Conservation (phyloP, 1,140 invertebrate species). For the Camponotus pennsylvanicus region DNA sequence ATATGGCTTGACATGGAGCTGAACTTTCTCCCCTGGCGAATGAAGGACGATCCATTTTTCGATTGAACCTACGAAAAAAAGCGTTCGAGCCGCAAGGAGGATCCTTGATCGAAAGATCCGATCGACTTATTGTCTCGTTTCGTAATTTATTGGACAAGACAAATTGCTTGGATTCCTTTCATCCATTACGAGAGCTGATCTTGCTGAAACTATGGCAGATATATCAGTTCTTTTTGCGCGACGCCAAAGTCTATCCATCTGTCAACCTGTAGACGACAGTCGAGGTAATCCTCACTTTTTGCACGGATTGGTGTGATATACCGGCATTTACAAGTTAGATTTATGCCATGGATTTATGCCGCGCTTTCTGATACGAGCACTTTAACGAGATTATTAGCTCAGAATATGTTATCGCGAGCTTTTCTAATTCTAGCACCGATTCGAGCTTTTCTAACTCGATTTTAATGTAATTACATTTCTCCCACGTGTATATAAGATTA, state of each 20-base stretch:
- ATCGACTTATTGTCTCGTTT: constrained; percentile 16
- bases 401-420: neutral
- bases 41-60: constrained; percentile 10
- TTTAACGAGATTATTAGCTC: constrained; percentile 1
- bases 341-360: constrained; percentile 18
- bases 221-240: constrained; percentile 14
- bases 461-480: neutral
- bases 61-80: neutral
- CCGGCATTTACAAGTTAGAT: constrained; percentile 23
- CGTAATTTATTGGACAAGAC: constrained; percentile 35
- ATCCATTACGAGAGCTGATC: neutral
- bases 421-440: neutral
- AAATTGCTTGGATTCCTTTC: constrained; percentile 2
- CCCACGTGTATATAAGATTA: neutral
- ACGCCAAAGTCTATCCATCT: constrained; percentile 5
- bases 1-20: neutral
- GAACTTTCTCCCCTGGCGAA: constrained; percentile 5
- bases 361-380: constrained; percentile 17
- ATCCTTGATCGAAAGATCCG: constrained; percentile 21
- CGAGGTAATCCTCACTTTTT: constrained; percentile 32
- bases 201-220: neutral
- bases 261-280: constrained; percentile 6
- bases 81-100: neutral
- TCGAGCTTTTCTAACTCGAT: neutral
- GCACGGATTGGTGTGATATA: neutral